Base-by-base conservation (phyloP, 2,797 vertebrate species). In the Pampus argenteus region DNA sequence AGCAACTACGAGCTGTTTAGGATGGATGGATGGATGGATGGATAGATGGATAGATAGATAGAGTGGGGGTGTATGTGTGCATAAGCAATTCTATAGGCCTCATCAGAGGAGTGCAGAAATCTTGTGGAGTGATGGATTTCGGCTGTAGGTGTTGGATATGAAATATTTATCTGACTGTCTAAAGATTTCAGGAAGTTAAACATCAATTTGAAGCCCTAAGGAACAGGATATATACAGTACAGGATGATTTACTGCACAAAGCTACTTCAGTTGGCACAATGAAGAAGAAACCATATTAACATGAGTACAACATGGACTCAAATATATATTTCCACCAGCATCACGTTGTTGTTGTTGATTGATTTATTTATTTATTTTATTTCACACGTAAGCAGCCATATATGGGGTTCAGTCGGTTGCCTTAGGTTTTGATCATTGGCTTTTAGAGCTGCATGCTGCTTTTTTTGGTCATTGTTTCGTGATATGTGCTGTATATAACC, bases 161-260 rank as follows among this genome's bases (percentile, higher is more conserved):
- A 90, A 86, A 88, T 86, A 86, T 89, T 87, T 63, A 88, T 87
- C 49, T 36, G 22, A 38, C 70, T 78, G 47, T 79, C 82, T 72
- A 25, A 82, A 82, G 79, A 83, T 74, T 79, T 76, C 77, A 54
- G 38, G 57, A 50, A 83, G 51, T 82, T 82, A 79, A 82, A 71
- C 84, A 77, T 88, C 62, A 71, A 61, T 88, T 82, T 60, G 52
- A 38, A 62, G 59, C 67, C 61, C 45, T 65, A 18, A 68, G 65
- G 61, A 79, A 59, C 26, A 45, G 34, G 28, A 71, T 68, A 66
- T 25, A n/a, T 62, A 63, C 22, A 34, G 40, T 15, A 63, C n/a
- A n/a, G n/a, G n/a, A n/a, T n/a, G n/a, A n/a, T 78, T 73, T 70
- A 20, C 48, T 67, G 44, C 22, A 49, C 22, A 17, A 45, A 47